phyloP scores from a whole-genome alignment of 2,888 invertebrate species.

The Aleiodes testaceus region DNA sequence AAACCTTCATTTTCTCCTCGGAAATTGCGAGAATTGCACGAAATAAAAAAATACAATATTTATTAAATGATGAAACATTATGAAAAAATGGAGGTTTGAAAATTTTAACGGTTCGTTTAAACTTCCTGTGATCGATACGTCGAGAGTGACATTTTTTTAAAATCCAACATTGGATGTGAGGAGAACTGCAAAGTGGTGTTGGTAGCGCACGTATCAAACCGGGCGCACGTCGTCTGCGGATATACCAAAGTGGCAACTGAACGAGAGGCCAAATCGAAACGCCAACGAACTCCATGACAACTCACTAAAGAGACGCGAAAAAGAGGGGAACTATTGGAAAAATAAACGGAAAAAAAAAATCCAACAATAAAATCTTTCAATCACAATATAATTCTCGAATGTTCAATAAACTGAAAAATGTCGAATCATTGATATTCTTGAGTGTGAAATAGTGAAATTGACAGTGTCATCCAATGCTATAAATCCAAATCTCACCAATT shows the following conservation, averaged over 20 bases:
- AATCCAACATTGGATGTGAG: neutral
- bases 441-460: constrained; percentile 41
- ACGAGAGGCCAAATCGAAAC: constrained; percentile 4
- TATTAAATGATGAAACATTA: too few relatives aligned
- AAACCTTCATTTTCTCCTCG: too few relatives aligned
- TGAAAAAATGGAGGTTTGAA: neutral
- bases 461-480: constrained; percentile 40
- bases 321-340: neutral
- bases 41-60: too few relatives aligned
- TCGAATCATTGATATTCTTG: neutral
- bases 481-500: constrained; percentile 47
- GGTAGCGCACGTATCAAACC: too few relatives aligned
- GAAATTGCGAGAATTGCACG: too few relatives aligned
- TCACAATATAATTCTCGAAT: neutral
- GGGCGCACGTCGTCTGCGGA: neutral
- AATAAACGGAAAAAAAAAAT: neutral
- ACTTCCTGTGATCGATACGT: neutral
- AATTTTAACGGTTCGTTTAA: neutral
- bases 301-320: neutral
- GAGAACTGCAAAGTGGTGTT: neutral
- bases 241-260: neutral
- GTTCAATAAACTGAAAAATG: neutral
- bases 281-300: neutral
- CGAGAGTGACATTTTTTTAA: neutral
- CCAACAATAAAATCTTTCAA: neutral